Evolutionary conservation across 2,113 vertebrate genomes (phyloP), one percentile per base, ranked within the genome.

Genomic region (Psittacara wagleri): DNA sequence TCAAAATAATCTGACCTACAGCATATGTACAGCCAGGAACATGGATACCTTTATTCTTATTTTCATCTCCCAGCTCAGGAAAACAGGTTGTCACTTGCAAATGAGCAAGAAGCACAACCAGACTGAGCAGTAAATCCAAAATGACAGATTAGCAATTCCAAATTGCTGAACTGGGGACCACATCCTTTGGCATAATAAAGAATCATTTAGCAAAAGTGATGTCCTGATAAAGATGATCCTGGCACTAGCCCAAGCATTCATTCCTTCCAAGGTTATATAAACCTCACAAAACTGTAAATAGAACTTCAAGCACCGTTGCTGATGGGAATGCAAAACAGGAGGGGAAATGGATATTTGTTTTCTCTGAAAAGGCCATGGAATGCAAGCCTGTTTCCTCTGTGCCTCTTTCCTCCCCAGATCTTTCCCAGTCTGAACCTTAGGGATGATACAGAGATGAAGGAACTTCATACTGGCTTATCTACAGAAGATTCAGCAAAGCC

Each of bases 271-370:
- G 95, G 96, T 96, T 96, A 96, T 80, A 76, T 94, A 96, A 97
- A 97, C 92, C 91, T 94, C 85, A 82, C 73, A 66, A 81, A 91
- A 91, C 93, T 89, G 95, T 84, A 96, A 96, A 95, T 84, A 97
- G 95, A 94, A 90, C 86, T 93, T 74, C 80, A 94, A 95, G 94
- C 92, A 92, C 83, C 64, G 23, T 83, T 91, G 61, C 84, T 88
- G 88, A 93, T 96, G 86, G 88, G 96, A 97, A 96, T 90, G 90
- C 73, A 92, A 88, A 94, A 92, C 74, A 92, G 88, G 90, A 97
- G 95, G 92, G 95, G 97, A 97, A 98, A 96, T 92, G 76, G 82
- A 35, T 96, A 96, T 97, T 98, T 97, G 95, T 97, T 94, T 96
- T 97, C 96, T 96, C 95, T 95, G 86, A 61, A n/a, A 91, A 97